phyloP scores from a whole-genome alignment of 35 echinoderm and acorn worm genomes.

The Antedon bifida region DNA sequence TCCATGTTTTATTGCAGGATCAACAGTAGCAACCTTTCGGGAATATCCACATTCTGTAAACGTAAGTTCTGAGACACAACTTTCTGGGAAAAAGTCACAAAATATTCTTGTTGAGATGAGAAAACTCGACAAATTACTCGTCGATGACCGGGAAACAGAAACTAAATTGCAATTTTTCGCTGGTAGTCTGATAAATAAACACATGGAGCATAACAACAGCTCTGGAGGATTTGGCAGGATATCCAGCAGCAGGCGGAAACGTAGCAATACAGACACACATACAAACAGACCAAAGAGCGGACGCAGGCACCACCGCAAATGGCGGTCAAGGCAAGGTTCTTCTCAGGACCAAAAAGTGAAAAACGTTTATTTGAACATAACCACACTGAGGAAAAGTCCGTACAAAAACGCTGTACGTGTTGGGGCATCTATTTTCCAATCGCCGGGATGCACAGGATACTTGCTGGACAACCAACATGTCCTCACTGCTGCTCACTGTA shows the following conservation, averaged over 20 bases:
- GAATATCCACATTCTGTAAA: background rate
- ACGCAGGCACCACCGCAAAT: background rate
- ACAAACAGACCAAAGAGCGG: background rate
- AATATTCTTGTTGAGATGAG: background rate
- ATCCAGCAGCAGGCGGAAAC: background rate
- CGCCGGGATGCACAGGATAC: background rate
- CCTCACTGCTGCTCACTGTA: background rate
- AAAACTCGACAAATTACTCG: background rate
- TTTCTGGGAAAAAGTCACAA: background rate
- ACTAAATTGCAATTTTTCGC: no score
- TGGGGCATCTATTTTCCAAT: background rate
- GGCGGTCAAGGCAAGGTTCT: background rate
- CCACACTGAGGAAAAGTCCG: background rate
- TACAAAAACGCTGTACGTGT: background rate
- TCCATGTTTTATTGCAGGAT: background rate
- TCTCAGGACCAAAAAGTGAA: background rate
- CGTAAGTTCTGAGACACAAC: background rate
- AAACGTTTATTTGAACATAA: background rate
- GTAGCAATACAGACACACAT: background rate
- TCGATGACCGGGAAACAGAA: no score
- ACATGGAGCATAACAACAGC: background rate
- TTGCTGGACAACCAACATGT: background rate
- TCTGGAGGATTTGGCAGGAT: background rate
- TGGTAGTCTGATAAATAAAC: no score
- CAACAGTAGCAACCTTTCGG: background rate